Base-by-base conservation (phyloP, 2,888 invertebrate genomes). In the Escarpia spicata region DNA sequence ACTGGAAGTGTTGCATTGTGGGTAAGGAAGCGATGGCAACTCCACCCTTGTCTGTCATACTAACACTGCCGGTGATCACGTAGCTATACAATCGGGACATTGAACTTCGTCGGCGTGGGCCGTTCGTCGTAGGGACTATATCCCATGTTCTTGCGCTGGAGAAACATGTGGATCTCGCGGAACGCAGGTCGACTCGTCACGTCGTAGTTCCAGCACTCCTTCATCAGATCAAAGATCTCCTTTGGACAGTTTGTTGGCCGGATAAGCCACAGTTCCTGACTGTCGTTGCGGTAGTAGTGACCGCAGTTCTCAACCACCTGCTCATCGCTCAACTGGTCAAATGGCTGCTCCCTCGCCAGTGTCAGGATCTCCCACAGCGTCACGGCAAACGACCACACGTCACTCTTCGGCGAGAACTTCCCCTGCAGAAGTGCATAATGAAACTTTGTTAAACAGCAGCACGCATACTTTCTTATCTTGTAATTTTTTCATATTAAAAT, bases 321-420 rank as follows among this genome's bases (percentile, higher is more conserved):
- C 92, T 97, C 97, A 96, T 98, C 98, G 31, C 97, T 97, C 94
- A 98, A 96, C 93, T 98, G 97, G 92, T 98, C 98, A 96, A 98
- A 98, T 0, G 98, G 98, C 93, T 97, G 97, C 92, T 98, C 97
- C 92, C 98, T 97, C 94, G 98, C 98, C 92, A 98, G 97, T 15
- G 98, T 98, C 95, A 98, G 97, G 93, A 99, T 97, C 97, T 99
- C 98, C 98, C 98, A 98, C 91, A 98, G 97, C 0, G 98, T 98
- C 43, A 98, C 98, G 0, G 98, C 98, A 96, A 98, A 98, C n/a
- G 98, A 97, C 98, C 98, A 99, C 1, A 98, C 98, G 96, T 99
- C 98, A 95, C 98, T 98, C 96, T 98, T 98, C 92, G 98, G 97
- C 90, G 98, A 98, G 96, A 98, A 98, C 96, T 98, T 98, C 92